Evolutionary conservation across 2,113 vertebrate species (phyloP), one percentile per base, ranked within the genome.

Genomic region (Gopherus evgoodei): DNA sequence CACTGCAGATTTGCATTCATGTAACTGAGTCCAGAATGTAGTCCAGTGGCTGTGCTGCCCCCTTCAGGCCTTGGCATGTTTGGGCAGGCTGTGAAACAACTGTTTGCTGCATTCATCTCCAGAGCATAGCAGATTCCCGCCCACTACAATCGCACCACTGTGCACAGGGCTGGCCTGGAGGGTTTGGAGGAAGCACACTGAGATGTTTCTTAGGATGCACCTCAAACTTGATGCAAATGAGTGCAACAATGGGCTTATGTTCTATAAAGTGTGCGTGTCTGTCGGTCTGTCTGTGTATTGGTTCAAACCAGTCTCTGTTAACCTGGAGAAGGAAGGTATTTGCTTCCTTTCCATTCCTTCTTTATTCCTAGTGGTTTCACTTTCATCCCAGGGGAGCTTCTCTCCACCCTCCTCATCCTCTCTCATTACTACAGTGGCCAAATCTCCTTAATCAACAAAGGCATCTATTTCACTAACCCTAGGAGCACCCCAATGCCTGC

Each of bases 11-110:
- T 53, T 14, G 22, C 0, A 2, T 13, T 12, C 12, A 42, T 47
- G 17, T 17, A 52, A 69, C 72, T 79, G 83, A 88, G 76, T 5
- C 38, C 52, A 88, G n/a, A 86, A 56, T 31, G 78, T 88, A 49
- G 11, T 35, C 0, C 1, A 80, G 72, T 24, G 65, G 19, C 17
- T 38, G 8, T 16, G n/a, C n/a, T 19, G 11, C 82, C n/a, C 72
- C 44, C 65, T 22, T 5, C 0, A 0, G 49, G 35, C 47, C 57
- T 1, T 2, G 10, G 42, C 12, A 44, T 47, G 22, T 24, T 47
- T 76, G 42, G 24, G 22, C 9, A 42, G 38, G 19, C 38, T 24
- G 42, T 24, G 75, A 76, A 76, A 76, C 38, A 76, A 76, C 11
- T 14, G 11, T 75, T 75, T 42, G 24, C 75, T 76, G 38, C 42